Evolutionary conservation across 1,140 invertebrate genomes (phyloP).

Genomic region (Globodera ellingtonae): DNA sequence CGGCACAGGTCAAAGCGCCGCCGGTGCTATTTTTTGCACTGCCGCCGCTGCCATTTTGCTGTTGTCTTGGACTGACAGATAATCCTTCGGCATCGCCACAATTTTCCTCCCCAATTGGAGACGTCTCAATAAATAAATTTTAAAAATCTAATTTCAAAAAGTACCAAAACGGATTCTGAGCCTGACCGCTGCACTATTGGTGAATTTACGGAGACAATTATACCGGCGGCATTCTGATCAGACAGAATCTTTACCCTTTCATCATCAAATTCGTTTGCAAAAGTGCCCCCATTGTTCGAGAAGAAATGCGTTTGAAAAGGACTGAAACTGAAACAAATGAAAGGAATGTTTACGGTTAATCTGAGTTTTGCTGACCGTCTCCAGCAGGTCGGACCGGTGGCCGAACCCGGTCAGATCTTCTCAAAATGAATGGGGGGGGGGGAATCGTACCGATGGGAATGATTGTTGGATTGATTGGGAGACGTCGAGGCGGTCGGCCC

Average conservation of each 20-base stretch:
- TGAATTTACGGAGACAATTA: slow-evolving; percentile 6
- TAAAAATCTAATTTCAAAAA: not conserved
- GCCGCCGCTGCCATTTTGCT: not conserved
- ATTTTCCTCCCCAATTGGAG: slow-evolving; percentile 2
- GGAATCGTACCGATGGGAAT: too few relatives aligned
- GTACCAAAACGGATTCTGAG: not conserved
- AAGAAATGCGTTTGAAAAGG: not conserved
- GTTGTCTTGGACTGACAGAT: not conserved
- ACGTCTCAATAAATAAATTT: slow-evolving; percentile 2
- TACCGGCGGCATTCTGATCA: not conserved
- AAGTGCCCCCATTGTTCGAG: not conserved
- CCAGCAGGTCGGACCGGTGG: too few relatives aligned
- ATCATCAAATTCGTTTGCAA: not conserved
- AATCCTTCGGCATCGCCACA: not conserved
- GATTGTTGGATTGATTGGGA: not conserved
- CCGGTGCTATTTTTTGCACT: not conserved
- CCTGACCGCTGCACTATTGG: not conserved
- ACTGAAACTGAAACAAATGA: not conserved
- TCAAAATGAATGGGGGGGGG: too few relatives aligned
- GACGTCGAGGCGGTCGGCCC: not conserved
- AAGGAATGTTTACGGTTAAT: too few relatives aligned
- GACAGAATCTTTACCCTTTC: not conserved
- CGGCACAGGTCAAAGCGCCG: slow-evolving; percentile 39
- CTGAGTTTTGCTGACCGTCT: too few relatives aligned
- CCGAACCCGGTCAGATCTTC: too few relatives aligned